Conservation (phyloP, 2,113 vertebrate genomes). For the Macrotis lagotis region DNA sequence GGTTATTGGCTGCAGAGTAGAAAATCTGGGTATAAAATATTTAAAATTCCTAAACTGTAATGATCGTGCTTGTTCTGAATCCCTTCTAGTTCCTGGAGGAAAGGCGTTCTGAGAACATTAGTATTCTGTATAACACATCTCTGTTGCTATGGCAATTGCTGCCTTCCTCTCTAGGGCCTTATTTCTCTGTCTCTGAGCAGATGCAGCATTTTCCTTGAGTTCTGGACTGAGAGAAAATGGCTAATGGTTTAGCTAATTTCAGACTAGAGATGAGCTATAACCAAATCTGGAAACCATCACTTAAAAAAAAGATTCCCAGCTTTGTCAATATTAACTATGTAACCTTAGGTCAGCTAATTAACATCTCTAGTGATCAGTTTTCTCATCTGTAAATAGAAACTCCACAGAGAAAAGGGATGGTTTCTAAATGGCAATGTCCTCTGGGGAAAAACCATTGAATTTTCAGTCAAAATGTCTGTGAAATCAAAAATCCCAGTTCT, state of each 20-base stretch:
- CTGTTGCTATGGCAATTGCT: conserved; percentile 69
- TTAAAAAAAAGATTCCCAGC: conserved; percentile 19
- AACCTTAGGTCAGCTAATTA: not conserved
- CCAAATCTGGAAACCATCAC: conserved; percentile 5
- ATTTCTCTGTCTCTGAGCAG: conserved; percentile 58
- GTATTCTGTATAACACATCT: conserved; percentile 40
- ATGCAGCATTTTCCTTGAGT: conserved; percentile 67
- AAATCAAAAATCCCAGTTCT: not conserved
- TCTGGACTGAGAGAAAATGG: conserved; percentile 44
- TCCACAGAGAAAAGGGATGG: not conserved
- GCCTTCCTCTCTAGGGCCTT: conserved; percentile 53
- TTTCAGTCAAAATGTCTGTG: not conserved
- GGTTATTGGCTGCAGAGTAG: not conserved
- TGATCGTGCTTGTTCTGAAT: not conserved
- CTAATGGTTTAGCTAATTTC: conserved; percentile 57
- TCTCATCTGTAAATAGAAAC: not conserved
- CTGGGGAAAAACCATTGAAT: not conserved
- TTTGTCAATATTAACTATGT: not conserved
- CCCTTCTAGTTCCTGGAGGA: conserved; percentile 42
- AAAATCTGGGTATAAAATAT: conserved; percentile 29
- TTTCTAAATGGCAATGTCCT: not conserved
- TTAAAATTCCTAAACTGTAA: not conserved
- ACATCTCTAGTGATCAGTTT: not conserved
- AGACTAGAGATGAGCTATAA: conserved; percentile 23
- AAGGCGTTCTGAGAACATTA: conserved; percentile 41